Evolutionary conservation across 2,888 invertebrate genomes (phyloP).

Genomic region (Psylliodes chrysocephalus): DNA sequence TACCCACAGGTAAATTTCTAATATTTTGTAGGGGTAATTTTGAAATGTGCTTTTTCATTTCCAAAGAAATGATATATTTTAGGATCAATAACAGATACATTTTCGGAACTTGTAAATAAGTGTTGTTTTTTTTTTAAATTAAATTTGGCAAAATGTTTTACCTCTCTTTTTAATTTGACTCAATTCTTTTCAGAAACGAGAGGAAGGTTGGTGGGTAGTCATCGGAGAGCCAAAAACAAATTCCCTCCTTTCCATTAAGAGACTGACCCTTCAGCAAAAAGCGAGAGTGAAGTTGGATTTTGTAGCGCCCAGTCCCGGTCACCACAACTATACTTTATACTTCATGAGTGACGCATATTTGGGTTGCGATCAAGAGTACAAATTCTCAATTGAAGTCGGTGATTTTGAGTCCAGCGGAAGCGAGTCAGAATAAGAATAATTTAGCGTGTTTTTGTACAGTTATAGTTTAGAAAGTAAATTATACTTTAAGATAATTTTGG

Average conservation of each 20-base stretch:
- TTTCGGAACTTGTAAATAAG: too few relatives aligned
- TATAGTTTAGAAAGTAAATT: not conserved
- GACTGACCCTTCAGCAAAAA: conserved; percentile 92
- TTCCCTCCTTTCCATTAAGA: conserved; percentile 95
- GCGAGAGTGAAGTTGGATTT: conserved; percentile 91
- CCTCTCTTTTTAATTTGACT: too few relatives aligned
- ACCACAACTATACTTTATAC: conserved; percentile 93
- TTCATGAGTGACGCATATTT: conserved; percentile 99
- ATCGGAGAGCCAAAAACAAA: conserved; percentile 96
- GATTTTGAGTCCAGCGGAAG: conserved; percentile 76
- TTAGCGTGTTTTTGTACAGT: not conserved
- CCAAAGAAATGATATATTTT: too few relatives aligned
- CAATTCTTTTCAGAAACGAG: conserved; percentile 77
- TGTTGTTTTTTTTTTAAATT: conserved; percentile 33
- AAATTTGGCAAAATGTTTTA: conserved; percentile 7
- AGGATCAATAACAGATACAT: too few relatives aligned
- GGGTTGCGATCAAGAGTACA: conserved; percentile 99
- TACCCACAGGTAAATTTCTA: conserved; percentile 92
- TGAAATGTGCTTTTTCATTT: too few relatives aligned
- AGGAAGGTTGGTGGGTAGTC: conserved; percentile 98
- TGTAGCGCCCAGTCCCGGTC: conserved; percentile 89
- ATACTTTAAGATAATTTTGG: not conserved
- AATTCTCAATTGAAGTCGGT: conserved; percentile 85
- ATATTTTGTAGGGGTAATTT: too few relatives aligned
- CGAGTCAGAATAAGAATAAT: conserved; percentile 66